Evolutionary conservation across 2,113 vertebrate species (phyloP).

Genomic region (Theristicus caerulescens): DNA sequence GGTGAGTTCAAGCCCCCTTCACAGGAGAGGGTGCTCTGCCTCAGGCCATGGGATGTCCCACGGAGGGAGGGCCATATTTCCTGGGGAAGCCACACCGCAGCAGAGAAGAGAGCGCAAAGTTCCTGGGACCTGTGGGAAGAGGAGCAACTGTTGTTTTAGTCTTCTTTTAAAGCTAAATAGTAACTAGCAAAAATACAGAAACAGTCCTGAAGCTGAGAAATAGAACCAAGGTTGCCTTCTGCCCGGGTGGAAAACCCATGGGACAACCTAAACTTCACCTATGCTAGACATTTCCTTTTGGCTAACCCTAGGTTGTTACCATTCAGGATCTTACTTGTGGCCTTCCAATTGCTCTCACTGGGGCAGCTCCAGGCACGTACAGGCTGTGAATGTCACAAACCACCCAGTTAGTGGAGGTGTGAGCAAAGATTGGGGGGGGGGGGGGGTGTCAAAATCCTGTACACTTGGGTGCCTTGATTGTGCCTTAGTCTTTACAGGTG

Average conservation of each 20-base stretch:
- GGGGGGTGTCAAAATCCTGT: not conserved
- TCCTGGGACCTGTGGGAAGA: not conserved
- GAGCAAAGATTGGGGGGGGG: not conserved
- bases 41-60: rapidly evolving
- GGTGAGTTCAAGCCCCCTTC: not conserved
- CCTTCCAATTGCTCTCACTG: not conserved
- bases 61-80: not conserved
- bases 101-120: rapidly evolving
- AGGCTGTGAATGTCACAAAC: not conserved
- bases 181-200: not conserved
- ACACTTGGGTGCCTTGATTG: not conserved
- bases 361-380: not conserved
- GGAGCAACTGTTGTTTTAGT: not conserved
- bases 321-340: not conserved
- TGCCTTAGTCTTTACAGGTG: not conserved
- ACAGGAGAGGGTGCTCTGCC: not conserved
- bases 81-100: not conserved
- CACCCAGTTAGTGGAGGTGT: not conserved
- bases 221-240: not conserved
- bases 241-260: not conserved
- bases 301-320: not conserved
- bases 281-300: rapidly evolving
- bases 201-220: not conserved
- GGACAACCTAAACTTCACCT: not conserved
- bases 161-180: not conserved